These are phyloP conservation scores for Meganola albula DNA, from an alignment of 2,888 invertebrate species.

Conservation along the genomic window DNA sequence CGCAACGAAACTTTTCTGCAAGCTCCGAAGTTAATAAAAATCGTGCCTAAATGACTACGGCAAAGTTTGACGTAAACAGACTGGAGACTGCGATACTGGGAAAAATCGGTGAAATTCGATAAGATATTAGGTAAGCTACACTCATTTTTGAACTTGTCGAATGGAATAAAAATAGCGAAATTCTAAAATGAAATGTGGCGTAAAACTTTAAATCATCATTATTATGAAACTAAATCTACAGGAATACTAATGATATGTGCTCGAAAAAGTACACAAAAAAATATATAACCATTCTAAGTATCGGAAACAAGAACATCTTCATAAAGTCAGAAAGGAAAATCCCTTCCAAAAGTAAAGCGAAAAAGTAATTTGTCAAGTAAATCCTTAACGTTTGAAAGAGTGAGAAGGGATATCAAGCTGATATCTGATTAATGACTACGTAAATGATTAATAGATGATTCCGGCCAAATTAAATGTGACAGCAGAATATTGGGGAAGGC, in stretches of 20 bases:
- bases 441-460: constrained; percentile 53
- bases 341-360: constrained; percentile 49
- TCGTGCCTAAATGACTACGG: constrained; percentile 63
- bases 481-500: constrained; percentile 22
- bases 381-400: constrained; percentile 51
- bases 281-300: no score
- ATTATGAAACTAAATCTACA: no score
- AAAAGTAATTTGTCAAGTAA: constrained; percentile 75
- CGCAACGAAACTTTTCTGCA: constrained; percentile 40
- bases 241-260: no score
- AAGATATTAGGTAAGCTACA: not conserved
- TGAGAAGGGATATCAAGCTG: constrained; percentile 44
- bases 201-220: no score
- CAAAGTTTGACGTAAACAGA: constrained; percentile 61
- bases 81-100: constrained; percentile 49
- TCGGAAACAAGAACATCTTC: constrained; percentile 15
- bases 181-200: no score
- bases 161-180: no score
- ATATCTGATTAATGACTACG: constrained; percentile 54
- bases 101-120: constrained; percentile 17
- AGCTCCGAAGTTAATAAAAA: constrained; percentile 69
- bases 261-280: no score
- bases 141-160: no score
- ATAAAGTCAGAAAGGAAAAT: constrained; percentile 21
- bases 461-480: constrained; percentile 34